Base-by-base conservation (phyloP, 2,888 invertebrate genomes). In the Choristoneura rosaceana region DNA sequence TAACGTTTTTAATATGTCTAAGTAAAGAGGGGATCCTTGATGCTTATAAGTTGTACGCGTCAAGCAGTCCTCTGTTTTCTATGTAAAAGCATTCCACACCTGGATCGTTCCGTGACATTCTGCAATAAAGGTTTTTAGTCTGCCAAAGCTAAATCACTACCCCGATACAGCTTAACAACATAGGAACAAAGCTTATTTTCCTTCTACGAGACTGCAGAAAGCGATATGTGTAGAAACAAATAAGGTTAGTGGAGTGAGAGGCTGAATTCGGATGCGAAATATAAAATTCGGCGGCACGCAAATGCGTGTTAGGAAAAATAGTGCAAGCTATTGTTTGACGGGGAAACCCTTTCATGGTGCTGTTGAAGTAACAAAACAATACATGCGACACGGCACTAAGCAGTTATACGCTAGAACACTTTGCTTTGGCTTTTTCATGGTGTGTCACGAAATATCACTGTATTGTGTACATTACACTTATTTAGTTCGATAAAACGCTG, bases 61-160 rank as follows among this genome's bases (percentile, higher is more conserved):
- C 86, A 88, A 89, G 85, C 88, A 85, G 86, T 88, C 81, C 86
- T 83, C 81, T 84, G 87, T 87, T 87, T 88, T 89, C 84, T 84
- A 86, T 88, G 89, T 88, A 86, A 88, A 91, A 89, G 89, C 87
- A 90, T 90, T 90, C 90, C 89, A 84, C 92, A 92, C 92, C 91
- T 91, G 90, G 87, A 87, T 87, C 87, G 84, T 90, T 87, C 83
- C 92, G 92, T 92, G 92, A 90, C 89, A 88, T 83, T 85, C 83
- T 81, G 87, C 89, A 90, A 91, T 92, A 92, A 92, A 89, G 84
- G 82, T 81, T 81, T 83, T 78, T 77, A 78, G 79, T 76, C 76
- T 78, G 68, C 73, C 76, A 77, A 80, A 76, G 83, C 70, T 70
- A 61, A 64, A 76, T 74, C 74, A 62, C 67, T 77, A 75, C 76